Evolutionary conservation across 2,888 invertebrate genomes (phyloP), one percentile per base, ranked within the genome.

Genomic region (Urechis unicinctus): DNA sequence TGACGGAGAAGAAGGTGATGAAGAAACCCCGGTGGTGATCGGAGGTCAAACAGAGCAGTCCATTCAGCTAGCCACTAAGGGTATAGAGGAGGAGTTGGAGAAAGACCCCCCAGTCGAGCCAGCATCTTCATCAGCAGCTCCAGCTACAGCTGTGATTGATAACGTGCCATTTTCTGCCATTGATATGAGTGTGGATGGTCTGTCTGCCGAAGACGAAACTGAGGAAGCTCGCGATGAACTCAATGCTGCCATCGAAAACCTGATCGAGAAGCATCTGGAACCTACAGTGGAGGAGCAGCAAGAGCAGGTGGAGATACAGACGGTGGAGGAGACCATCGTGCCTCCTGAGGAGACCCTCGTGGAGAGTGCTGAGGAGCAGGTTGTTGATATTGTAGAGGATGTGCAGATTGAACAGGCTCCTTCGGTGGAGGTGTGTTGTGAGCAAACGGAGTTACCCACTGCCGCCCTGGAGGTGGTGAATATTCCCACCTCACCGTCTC

Each of bases 211-310:
- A n/a, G 50, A 21, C 29, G 51, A 51, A 21, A 43, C 51, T 22
- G 51, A 51, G 41, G 36, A 51, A 21, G 36, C 30, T 25, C 22
- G 31, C 5, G 51, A 51, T 25, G 51, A 51, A 51, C 26, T 51
- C 9, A 30, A 51, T 26, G 5, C 36, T n/a, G 51, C 51, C 2
- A 51, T 51, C 26, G 36, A 43, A 25, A 51, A 30, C 43, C 36
- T 51, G 22, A 42, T 51, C 2, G 45, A 45, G 24, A 24, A 21
- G 45, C 13, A 45, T 9, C 17, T n/a, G 45, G 24, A 45, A 45
- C 13, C 45, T 22, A 45, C 6, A 17, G 6, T 24, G 17, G 45
- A 45, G 13, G 45, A 45, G 6, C 17, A 9, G 6, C 41, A 36
- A 36, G 45, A 45, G 24, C 17, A 9, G 6, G 17, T 45, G 45